Evolutionary conservation across 2,797 vertebrate genomes (phyloP).

Genomic region (Mus spretus): DNA sequence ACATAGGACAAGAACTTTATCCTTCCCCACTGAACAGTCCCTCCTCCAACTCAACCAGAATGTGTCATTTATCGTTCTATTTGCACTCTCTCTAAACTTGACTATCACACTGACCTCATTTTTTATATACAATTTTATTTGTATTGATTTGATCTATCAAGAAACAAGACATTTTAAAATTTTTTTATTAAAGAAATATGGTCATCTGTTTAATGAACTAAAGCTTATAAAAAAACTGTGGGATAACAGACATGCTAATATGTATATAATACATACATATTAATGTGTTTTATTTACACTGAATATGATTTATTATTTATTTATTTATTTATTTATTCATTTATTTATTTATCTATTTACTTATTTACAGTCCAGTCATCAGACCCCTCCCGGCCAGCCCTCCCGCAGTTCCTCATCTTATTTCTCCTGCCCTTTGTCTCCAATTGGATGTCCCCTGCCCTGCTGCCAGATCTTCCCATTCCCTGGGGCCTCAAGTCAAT

Average conservation of each 20-base stretch:
- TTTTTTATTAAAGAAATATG: neutral
- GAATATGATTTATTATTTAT: neutral
- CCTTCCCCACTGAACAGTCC: neutral
- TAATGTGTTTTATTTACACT: neutral
- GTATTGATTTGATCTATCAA: neutral
- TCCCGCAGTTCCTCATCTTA: neutral
- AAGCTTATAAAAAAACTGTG: neutral
- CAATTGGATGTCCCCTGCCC: too few species aligned
- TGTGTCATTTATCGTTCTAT: neutral
- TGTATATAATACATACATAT: neutral
- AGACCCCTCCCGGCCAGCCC: too few species aligned
- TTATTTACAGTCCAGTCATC: neutral
- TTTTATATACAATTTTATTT: neutral
- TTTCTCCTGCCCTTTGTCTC: too few species aligned
- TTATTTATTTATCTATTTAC: neutral
- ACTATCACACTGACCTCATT: neutral
- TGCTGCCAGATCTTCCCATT: too few species aligned
- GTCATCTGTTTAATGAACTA: neutral
- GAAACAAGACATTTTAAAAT: neutral
- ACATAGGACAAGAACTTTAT: neutral
- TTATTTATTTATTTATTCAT: too few species aligned
- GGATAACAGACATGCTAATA: neutral
- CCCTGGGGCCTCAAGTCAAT: too few species aligned
- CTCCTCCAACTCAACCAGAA: accelerated
- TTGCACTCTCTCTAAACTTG: neutral